Conservation (phyloP, 2,113 vertebrate genomes). For the Saguinus midas region DNA sequence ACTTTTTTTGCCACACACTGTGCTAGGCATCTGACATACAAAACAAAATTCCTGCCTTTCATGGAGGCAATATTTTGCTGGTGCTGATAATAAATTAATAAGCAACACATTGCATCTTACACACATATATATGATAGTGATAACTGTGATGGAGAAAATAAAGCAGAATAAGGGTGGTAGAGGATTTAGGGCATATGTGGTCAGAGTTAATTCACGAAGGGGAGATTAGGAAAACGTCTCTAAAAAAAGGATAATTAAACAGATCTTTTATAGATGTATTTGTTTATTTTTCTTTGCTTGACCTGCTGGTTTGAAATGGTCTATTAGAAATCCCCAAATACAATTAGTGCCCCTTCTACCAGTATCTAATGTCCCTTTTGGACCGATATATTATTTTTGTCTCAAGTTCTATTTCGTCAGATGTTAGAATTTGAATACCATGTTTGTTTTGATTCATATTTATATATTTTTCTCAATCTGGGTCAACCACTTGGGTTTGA, state of each 20-base stretch:
- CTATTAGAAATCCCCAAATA: neutral
- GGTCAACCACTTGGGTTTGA: neutral
- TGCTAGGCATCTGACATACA: neutral
- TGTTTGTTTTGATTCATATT: neutral
- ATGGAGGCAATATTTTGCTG: neutral
- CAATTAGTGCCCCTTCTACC: neutral
- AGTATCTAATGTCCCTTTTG: neutral
- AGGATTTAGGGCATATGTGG: neutral
- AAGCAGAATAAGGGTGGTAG: neutral
- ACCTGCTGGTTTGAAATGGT: neutral
- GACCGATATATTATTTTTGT: neutral
- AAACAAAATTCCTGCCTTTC: neutral
- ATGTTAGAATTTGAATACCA: neutral
- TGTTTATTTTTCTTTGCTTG: neutral
- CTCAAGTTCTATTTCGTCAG: neutral
- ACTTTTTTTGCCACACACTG: neutral
- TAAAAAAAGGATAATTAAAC: neutral
- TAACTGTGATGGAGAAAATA: neutral
- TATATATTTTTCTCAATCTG: neutral
- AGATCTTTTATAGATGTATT: neutral
- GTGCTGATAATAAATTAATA: neutral
- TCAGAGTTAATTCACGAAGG: neutral
- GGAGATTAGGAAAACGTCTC: neutral
- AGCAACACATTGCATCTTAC: neutral
- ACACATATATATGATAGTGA: neutral